A percentile compares a stretch with the other conserved stretches of the same genome.
phyloP scores from a whole-genome alignment of 1,140 invertebrate species.

The Drosophila ogumai region DNA sequence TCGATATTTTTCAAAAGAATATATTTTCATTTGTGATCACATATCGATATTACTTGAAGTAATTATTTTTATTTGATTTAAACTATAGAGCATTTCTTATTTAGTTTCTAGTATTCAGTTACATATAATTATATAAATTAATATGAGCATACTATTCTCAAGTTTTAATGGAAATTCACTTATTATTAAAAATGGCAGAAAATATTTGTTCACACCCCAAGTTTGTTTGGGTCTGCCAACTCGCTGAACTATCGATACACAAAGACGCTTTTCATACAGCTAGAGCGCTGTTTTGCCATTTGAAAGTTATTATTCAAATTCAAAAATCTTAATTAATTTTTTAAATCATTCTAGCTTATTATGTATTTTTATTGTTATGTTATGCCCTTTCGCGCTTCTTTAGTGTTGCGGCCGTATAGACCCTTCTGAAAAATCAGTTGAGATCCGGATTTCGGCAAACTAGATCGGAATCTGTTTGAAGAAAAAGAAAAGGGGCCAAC shows the following conservation, averaged over 20 bases:
- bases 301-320: background rate
- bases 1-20: background rate
- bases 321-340: background rate
- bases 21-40: background rate
- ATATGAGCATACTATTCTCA: too few relatives aligned
- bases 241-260: background rate
- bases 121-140: background rate
- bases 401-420: background rate
- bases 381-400: background rate
- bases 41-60: background rate
- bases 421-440: background rate
- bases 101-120: background rate
- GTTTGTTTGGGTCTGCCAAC: conserved; percentile 11
- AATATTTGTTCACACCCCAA: too few relatives aligned
- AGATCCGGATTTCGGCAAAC: background rate
- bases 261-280: too few relatives aligned
- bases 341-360: background rate
- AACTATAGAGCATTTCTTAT: background rate
- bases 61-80: background rate
- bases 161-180: too few relatives aligned
- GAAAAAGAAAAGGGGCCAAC: background rate
- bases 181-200: too few relatives aligned
- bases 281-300: background rate
- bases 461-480: background rate
- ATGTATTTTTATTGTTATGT: background rate